Percentiles rank a stretch among this genome's conserved stretches.
These are phyloP conservation scores for Montipora foliosa DNA, from an alignment of 64 coral and sea anemone genomes.

Conservation along the genomic window DNA sequence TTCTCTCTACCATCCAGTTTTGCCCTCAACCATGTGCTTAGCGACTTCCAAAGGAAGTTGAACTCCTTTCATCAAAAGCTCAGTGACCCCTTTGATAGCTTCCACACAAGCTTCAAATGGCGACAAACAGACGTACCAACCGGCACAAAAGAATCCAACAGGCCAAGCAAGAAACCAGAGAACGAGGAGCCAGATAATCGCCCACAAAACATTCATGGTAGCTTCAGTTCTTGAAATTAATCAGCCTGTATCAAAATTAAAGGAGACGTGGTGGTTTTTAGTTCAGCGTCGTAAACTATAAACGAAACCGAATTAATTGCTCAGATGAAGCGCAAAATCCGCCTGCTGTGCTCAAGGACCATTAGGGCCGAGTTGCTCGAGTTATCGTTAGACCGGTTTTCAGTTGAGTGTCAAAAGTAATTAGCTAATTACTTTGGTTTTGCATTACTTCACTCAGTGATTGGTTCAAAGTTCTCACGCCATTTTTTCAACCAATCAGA, in stretches of 20 bases:
- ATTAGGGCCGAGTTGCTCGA: too few relatives aligned
- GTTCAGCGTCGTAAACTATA: too few relatives aligned
- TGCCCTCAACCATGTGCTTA: constrained; percentile 78
- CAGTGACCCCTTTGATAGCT: constrained; percentile 57
- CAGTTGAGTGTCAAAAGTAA: too few relatives aligned
- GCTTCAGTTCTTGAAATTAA: not conserved
- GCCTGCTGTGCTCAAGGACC: too few relatives aligned
- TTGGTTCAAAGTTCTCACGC: too few relatives aligned
- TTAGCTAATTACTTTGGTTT: too few relatives aligned
- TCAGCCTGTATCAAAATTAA: not conserved
- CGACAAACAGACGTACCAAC: constrained; percentile 78
- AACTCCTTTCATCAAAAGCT: constrained; percentile 68
- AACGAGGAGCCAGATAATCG: constrained; percentile 75
- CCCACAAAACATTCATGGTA: constrained; percentile 75
- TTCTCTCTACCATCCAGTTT: constrained; percentile 35
- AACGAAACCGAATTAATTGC: too few relatives aligned
- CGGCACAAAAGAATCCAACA: constrained; percentile 71
- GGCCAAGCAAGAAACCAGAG: constrained; percentile 76
- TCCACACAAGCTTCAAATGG: constrained; percentile 76
- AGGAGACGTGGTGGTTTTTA: not conserved
- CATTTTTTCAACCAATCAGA: too few relatives aligned
- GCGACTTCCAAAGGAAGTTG: constrained; percentile 67
- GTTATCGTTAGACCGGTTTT: too few relatives aligned
- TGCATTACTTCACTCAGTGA: too few relatives aligned
- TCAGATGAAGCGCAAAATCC: too few relatives aligned